A percentile compares a stretch with the other conserved stretches of the same genome.
Evolutionary conservation across 2,888 invertebrate species (phyloP).

Genomic region (Papilio demoleus): DNA sequence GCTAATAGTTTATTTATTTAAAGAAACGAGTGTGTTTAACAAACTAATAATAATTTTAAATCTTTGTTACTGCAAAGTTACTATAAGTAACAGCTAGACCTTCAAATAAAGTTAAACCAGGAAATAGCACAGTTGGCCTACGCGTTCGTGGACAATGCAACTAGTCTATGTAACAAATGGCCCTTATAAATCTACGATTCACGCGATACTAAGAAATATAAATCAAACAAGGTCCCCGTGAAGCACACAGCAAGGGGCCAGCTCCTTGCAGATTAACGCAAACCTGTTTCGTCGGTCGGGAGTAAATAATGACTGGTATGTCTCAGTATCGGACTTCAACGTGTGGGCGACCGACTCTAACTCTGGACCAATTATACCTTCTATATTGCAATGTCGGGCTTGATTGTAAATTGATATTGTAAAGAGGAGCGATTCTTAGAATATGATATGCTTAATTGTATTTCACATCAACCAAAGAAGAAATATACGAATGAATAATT

Average conservation of each 20-base stretch:
- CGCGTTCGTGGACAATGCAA: constrained; percentile 23
- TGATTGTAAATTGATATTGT: constrained; percentile 8
- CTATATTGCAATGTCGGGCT: constrained; percentile 18
- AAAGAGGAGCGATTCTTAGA: neutral
- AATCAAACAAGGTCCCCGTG: constrained; percentile 57
- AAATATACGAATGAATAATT: too few species aligned
- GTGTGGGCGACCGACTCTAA: constrained; percentile 59
- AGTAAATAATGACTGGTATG: constrained; percentile 72
- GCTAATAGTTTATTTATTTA: neutral
- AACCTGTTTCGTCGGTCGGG: constrained; percentile 56
- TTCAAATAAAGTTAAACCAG: constrained; percentile 14
- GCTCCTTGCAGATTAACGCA: constrained; percentile 62
- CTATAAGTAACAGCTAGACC: neutral
- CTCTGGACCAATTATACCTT: constrained; percentile 20
- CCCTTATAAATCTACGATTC: constrained; percentile 32
- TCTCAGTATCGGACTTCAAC: constrained; percentile 67
- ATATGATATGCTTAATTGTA: neutral
- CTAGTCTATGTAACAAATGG: constrained; percentile 35
- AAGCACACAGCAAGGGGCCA: constrained; percentile 47
- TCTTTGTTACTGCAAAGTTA: neutral
- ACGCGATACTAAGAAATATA: constrained; percentile 47
- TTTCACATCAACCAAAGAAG: neutral
- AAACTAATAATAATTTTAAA: too few species aligned
- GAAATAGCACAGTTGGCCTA: constrained; percentile 21
- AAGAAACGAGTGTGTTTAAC: too few species aligned